phyloP scores from a whole-genome alignment of 2,888 invertebrate species.

The Trissolcus japonicus region DNA sequence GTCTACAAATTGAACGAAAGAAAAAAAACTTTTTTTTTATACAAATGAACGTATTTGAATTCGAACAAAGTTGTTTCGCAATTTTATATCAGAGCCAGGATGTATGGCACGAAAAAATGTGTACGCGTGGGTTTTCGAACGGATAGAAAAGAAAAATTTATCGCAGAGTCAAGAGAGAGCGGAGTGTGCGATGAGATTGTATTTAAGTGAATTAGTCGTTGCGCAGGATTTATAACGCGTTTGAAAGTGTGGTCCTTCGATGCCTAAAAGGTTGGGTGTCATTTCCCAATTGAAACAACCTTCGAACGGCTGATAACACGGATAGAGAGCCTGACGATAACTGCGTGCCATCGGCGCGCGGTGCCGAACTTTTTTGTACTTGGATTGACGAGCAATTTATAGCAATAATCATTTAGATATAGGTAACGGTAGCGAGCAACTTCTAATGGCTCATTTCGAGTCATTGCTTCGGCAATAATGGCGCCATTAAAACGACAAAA shows the following conservation, averaged over 20 bases:
- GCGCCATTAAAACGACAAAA: conserved; percentile 55
- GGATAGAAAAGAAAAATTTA: conserved; percentile 13
- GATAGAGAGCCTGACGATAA: conserved; percentile 55
- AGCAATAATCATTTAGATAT: conserved; percentile 57
- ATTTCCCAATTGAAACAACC: conserved; percentile 54
- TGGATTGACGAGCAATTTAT: conserved; percentile 56
- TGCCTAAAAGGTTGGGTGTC: conserved; percentile 55
- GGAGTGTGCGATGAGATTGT: conserved; percentile 38
- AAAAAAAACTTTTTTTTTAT: conserved; percentile 2
- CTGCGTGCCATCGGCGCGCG: conserved; percentile 42
- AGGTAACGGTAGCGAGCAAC: conserved; percentile 57
- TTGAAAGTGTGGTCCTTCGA: conserved; percentile 47
- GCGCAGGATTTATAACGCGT: conserved; percentile 46
- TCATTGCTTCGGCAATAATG: conserved; percentile 56
- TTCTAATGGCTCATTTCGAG: conserved; percentile 58
- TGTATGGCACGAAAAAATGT: background rate
- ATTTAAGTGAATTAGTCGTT: conserved; percentile 50
- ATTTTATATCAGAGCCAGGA: too few relatives aligned
- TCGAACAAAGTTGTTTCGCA: too few relatives aligned
- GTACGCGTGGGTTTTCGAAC: conserved; percentile 18
- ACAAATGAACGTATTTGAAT: background rate
- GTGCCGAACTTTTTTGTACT: conserved; percentile 44
- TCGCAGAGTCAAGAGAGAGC: conserved; percentile 8
- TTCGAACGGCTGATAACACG: conserved; percentile 54
- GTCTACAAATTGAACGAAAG: background rate